A percentile compares a stretch with the other conserved stretches of the same genome.
These are phyloP conservation scores for Nerophis lumbriciformis DNA, from an alignment of 2,113 vertebrate species.

Conservation along the genomic window DNA sequence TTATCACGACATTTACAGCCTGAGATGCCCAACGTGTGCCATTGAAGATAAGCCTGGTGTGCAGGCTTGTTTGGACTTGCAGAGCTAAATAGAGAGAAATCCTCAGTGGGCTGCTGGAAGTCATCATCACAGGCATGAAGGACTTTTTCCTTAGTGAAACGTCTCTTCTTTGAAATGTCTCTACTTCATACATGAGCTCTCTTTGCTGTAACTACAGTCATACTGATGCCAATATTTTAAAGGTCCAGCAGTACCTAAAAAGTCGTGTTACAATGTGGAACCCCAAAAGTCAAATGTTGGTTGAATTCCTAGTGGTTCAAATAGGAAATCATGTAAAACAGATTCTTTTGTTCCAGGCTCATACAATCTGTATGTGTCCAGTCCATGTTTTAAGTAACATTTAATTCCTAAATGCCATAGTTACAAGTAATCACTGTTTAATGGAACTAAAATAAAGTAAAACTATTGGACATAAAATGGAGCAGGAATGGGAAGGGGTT, in stretches of 20 bases:
- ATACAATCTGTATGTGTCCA: too few species aligned
- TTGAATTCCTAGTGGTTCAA: too few species aligned
- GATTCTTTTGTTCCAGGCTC: too few species aligned
- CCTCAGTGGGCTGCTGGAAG: constrained; percentile 1
- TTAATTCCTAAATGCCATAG: too few species aligned
- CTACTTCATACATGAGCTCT: constrained; percentile 6
- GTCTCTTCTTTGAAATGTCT: constrained; percentile 13
- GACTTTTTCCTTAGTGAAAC: constrained; percentile 14
- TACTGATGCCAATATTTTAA: not conserved
- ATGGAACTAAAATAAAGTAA: too few species aligned
- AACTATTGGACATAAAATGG: too few species aligned
- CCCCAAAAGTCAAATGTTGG: too few species aligned
- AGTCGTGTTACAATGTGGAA: not conserved
- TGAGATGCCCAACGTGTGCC: constrained; percentile 16
- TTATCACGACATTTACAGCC: constrained; percentile 35
- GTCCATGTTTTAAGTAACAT: too few species aligned
- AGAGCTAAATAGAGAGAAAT: constrained; percentile 29
- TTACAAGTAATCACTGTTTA: too few species aligned
- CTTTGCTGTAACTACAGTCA: not conserved
- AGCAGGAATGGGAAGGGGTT: too few species aligned
- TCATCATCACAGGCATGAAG: constrained; percentile 4
- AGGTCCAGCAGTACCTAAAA: not conserved
- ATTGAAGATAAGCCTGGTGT: constrained; percentile 24
- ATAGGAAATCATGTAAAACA: too few species aligned
- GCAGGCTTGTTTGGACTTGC: constrained; percentile 27